Percentiles rank a stretch among this genome's conserved stretches.
phyloP scores from a whole-genome alignment of 2,888 invertebrate genomes.

The Myopa testacea region DNA sequence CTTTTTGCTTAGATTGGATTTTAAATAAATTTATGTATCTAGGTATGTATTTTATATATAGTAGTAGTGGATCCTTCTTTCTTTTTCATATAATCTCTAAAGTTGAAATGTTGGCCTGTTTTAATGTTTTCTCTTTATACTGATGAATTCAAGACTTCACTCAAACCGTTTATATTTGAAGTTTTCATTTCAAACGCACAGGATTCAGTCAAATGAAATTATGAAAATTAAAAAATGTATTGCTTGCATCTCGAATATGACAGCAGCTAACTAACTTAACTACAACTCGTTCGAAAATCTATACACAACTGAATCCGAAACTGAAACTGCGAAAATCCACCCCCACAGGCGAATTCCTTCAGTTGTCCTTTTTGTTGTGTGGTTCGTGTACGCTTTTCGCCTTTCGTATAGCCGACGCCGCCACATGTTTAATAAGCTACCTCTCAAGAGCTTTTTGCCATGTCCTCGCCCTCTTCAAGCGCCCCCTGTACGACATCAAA shows the following conservation, averaged over 20 bases:
- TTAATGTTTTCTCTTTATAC: background rate
- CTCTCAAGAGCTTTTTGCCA: conserved; percentile 31
- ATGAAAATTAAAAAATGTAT: conserved; percentile 16
- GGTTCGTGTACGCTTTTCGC: conserved; percentile 13
- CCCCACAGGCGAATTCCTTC: conserved; percentile 25
- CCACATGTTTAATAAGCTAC: conserved; percentile 11
- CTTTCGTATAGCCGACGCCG: background rate
- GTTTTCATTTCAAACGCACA: background rate
- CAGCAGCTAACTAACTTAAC: conserved; percentile 33
- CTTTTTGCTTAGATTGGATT: background rate
- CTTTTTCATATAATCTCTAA: background rate
- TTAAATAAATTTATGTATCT: conserved; percentile 36
- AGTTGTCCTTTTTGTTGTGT: conserved; percentile 26
- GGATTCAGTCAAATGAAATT: background rate
- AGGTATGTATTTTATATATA: background rate
- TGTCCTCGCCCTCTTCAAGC: background rate
- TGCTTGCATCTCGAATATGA: conserved; percentile 18
- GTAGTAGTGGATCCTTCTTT: background rate
- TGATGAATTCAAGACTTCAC: background rate
- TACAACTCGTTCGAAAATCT: conserved; percentile 40
- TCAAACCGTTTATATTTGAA: background rate
- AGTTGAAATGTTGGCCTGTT: background rate
- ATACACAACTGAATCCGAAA: conserved; percentile 36
- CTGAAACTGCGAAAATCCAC: conserved; percentile 24
- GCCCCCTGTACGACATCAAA: background rate